Conservation (phyloP, 92 coral and sea anemone genomes). For the Isaurus tuberculatus region DNA sequence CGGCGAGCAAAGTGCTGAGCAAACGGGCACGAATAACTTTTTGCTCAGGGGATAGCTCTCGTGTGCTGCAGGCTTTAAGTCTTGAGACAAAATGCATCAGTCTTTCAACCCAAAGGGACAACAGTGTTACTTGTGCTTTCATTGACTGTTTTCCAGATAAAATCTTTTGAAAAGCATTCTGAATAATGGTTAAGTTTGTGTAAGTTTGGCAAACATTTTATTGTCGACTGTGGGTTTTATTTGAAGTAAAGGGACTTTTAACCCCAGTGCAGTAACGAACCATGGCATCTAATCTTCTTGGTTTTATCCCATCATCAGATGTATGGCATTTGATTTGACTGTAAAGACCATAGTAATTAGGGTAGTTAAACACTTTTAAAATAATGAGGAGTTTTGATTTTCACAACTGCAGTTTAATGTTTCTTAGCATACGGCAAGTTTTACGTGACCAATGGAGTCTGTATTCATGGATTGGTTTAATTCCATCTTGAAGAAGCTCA, state of each 20-base stretch:
- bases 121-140: too few species aligned
- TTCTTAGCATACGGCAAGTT: background rate
- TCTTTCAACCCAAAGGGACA: too few species aligned
- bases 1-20: too few species aligned
- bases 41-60: too few species aligned
- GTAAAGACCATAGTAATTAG: too few species aligned
- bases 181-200: background rate
- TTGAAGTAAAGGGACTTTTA: background rate
- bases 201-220: background rate
- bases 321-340: background rate
- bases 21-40: too few species aligned
- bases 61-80: too few species aligned
- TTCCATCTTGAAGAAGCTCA: background rate
- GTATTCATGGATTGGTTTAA: background rate
- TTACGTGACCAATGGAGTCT: background rate
- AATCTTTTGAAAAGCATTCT: too few species aligned
- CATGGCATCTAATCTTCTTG: background rate
- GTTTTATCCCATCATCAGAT: background rate
- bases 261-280: background rate
- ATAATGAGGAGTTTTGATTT: background rate
- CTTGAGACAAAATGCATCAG: too few species aligned
- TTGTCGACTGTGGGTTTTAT: background rate
- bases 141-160: too few species aligned
- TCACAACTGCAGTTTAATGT: background rate
- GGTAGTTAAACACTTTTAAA: background rate